Conservation (phyloP, 2,797 vertebrate genomes). For the Nyctibius grandis region DNA sequence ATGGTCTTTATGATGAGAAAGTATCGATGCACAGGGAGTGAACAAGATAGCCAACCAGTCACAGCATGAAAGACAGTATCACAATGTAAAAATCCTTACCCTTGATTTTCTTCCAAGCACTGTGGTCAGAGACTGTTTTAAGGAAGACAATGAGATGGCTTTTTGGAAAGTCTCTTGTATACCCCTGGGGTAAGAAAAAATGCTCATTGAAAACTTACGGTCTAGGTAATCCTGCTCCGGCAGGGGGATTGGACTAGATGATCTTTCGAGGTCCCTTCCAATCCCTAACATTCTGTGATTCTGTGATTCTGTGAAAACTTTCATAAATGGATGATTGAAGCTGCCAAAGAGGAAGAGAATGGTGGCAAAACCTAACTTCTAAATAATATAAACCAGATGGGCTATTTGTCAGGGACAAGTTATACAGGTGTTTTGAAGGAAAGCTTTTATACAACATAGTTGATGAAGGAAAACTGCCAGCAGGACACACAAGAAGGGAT, state of each 20-base stretch:
- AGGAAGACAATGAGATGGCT: not conserved
- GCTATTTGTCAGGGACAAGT: not conserved
- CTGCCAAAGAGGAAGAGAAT: not conserved
- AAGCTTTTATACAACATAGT: not conserved
- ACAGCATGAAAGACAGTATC: not conserved
- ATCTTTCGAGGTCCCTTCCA: no score
- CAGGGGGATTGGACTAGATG: no score
- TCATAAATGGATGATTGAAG: not conserved
- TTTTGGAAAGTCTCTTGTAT: not conserved
- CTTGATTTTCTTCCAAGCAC: not conserved
- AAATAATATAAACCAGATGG: not conserved
- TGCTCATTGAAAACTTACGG: not conserved
- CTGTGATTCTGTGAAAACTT: no score
- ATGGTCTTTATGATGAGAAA: not conserved
- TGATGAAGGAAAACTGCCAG: not conserved
- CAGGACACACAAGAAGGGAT: not conserved
- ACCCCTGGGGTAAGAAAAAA: not conserved
- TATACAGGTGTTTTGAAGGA: not conserved
- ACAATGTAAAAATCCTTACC: not conserved
- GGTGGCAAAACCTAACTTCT: not conserved
- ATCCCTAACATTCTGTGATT: no score
- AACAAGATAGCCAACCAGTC: not conserved
- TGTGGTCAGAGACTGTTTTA: not conserved
- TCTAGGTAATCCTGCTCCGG: no score
- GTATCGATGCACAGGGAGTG: not conserved